Evolutionary conservation across 1,140 invertebrate genomes (phyloP).

Genomic region (Apocrypta bakeri): DNA sequence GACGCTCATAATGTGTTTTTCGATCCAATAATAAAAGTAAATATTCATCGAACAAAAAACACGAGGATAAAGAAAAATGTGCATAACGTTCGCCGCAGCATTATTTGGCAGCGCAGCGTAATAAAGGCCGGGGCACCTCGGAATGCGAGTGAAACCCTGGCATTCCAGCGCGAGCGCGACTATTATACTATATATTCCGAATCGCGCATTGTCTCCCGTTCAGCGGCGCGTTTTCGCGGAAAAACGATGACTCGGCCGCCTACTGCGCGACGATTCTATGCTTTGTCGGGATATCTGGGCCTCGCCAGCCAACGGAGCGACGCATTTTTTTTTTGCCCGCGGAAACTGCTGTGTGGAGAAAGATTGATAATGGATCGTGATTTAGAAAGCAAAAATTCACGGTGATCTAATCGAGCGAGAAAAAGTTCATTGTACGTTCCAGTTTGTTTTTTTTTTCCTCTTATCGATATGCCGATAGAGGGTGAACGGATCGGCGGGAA

Average conservation of each 20-base stretch:
- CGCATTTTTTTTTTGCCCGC: no score
- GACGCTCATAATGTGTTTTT: no score
- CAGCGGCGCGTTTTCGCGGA: conserved; percentile 3
- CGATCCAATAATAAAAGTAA: no score
- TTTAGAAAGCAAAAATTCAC: not conserved
- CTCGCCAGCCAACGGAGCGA: no score
- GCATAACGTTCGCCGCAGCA: no score
- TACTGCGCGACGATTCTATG: not conserved
- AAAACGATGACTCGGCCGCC: conserved; percentile 13
- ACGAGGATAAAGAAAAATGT: no score
- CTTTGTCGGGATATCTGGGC: not conserved
- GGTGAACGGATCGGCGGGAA: no score
- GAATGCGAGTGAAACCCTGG: conserved; percentile 29
- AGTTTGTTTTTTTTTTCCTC: no score
- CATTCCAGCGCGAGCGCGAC: not conserved
- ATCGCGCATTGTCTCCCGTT: not conserved
- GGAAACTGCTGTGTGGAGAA: not conserved
- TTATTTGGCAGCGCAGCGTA: not conserved
- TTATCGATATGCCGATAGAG: no score
- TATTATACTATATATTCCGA: no score
- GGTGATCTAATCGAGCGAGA: not conserved
- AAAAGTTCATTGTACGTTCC: no score
- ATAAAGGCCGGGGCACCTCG: not conserved
- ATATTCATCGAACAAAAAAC: no score
- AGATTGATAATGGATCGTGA: not conserved